Base-by-base conservation (phyloP, 2,888 invertebrate species). In the Ectemnius cavifrons region DNA sequence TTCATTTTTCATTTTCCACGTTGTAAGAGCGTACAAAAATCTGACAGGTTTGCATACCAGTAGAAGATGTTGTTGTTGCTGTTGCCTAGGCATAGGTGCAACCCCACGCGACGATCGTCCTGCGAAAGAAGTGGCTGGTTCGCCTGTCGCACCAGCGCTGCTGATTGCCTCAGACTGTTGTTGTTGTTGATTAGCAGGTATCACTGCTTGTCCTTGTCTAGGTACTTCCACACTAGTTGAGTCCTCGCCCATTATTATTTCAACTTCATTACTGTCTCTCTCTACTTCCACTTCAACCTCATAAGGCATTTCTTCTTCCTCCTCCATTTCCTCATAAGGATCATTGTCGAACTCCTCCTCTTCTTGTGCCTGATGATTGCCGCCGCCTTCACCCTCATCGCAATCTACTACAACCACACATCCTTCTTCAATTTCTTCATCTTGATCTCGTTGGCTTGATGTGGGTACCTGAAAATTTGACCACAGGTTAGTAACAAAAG, bases 361-460 rank as follows among this genome's bases (percentile, higher is more conserved):
- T 45, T 91, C 92, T 75, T 92, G 92, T 0, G 92, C 79, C 67
- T 89, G 89, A 73, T 89, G 86, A 64, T 85, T 86, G 14, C 87
- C 92, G 71, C 92, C 93, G 27, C 92, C 93, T 82, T 94, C 95
- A 64, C 95, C 96, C 84, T 95, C 96, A 82, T 96, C 96, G 0
- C 96, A 96, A 87, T 96, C 96, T 0, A 96, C 95, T 4, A 95
- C 94, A 59, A 96, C 94, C 57, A 96, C 95, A 18, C 93, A 93
- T 80, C 96, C 96, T 87, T 96, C 96, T 85, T 96, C 92, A 13
- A 87, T 87, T 66, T 91, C 91, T 73, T 91, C 91, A 52, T 91
- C 96, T 88, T 96, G 96, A 88, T 97, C 97, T 73, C 96, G 94
- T 85, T 97, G 96, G 37, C 96, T 96, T 23, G 96, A 96, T 0